Percentiles rank a stretch among this genome's conserved stretches.
phyloP scores from a whole-genome alignment of 2,797 vertebrate species.

The Saguinus oedipus region DNA sequence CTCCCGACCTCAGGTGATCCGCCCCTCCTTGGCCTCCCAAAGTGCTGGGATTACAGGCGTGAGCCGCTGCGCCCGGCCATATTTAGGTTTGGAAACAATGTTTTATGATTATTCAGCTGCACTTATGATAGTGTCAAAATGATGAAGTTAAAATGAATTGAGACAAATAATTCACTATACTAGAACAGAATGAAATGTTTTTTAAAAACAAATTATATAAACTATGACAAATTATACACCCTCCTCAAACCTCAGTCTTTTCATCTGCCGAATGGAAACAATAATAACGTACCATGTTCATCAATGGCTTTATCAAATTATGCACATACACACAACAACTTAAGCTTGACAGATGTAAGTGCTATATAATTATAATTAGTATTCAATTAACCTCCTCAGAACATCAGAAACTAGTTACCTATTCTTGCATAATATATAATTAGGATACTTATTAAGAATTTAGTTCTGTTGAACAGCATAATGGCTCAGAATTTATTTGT shows the following conservation, averaged over 20 bases:
- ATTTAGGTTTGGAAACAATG: conserved; percentile 13
- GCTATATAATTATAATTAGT: conserved; percentile 45
- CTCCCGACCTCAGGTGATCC: no score
- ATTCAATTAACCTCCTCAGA: conserved; percentile 20
- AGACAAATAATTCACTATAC: background rate
- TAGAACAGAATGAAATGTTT: conserved; percentile 18
- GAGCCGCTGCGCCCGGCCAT: background rate
- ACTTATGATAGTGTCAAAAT: conserved; percentile 5
- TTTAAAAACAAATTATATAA: conserved; percentile 35
- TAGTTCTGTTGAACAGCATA: conserved; percentile 43
- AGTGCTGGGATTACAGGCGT: no score
- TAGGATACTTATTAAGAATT: conserved; percentile 66
- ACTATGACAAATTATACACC: background rate
- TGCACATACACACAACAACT: background rate
- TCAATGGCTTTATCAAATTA: conserved; percentile 29
- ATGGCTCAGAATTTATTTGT: conserved; percentile 40
- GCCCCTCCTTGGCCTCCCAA: no score
- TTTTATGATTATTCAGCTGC: background rate
- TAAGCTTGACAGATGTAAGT: conserved; percentile 23
- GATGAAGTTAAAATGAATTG: conserved; percentile 40
- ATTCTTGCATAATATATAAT: conserved; percentile 58
- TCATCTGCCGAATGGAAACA: conserved; percentile 13
- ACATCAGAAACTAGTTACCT: conserved; percentile 51
- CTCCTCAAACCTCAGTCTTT: conserved; percentile 40
- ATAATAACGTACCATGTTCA: conserved; percentile 38